Percentiles rank a stretch among this genome's conserved stretches.
These are phyloP conservation scores for Xestia ashworthii DNA, from an alignment of 2,888 invertebrate species.

Conservation along the genomic window DNA sequence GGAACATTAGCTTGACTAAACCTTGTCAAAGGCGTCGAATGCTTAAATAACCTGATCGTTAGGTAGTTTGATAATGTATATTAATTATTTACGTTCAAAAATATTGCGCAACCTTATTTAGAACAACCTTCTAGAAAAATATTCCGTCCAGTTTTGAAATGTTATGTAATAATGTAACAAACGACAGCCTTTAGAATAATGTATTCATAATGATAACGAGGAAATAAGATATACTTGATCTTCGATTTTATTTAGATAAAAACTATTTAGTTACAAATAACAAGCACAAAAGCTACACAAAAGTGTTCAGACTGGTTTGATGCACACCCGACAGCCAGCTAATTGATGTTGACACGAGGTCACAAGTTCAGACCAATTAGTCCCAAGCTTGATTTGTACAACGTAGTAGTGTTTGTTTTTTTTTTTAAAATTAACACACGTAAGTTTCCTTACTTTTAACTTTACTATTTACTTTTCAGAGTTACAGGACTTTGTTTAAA, in stretches of 20 bases:
- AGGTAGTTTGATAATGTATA: constrained; percentile 76
- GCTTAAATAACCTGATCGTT: constrained; percentile 78
- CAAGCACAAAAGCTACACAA: constrained; percentile 16
- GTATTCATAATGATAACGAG: constrained; percentile 37
- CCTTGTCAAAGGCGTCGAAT: constrained; percentile 66
- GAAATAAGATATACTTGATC: constrained; percentile 26
- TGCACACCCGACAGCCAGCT: constrained; percentile 58
- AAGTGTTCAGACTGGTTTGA: constrained; percentile 59
- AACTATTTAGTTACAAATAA: neutral
- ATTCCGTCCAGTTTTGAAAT: constrained; percentile 66
- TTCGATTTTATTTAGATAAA: constrained; percentile 8
- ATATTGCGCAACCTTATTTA: constrained; percentile 75
- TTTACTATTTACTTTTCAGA: neutral
- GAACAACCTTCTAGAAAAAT: constrained; percentile 69
- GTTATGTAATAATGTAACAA: constrained; percentile 65
- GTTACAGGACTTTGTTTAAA: neutral
- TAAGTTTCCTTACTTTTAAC: no score
- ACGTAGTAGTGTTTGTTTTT: constrained; percentile 5
- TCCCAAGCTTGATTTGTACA: constrained; percentile 61
- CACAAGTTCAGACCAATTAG: constrained; percentile 75
- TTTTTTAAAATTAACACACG: neutral
- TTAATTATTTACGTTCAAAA: constrained; percentile 76
- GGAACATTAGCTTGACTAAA: constrained; percentile 74
- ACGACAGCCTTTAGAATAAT: constrained; percentile 64
- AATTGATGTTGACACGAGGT: constrained; percentile 71